Evolutionary conservation across 2,113 vertebrate genomes (phyloP), one percentile per base, ranked within the genome.

Genomic region (Hemichromis elongatus): DNA sequence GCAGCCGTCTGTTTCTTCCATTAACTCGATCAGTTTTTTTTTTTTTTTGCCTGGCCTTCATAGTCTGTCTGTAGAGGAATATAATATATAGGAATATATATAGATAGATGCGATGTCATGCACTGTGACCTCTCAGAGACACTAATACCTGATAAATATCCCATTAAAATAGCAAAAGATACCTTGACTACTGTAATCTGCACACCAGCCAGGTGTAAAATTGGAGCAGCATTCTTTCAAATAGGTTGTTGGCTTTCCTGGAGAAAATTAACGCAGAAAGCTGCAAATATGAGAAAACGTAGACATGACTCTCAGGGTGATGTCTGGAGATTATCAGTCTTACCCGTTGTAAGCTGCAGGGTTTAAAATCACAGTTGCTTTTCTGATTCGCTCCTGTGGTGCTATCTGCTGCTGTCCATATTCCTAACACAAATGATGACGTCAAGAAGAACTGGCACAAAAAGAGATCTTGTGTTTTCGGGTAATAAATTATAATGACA

Each of bases 161-260:
- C 6, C 7, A 33, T 0, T 6, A 14, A 57, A 40, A 52, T 21
- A 21, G 3, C 1, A 13, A 75, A 26, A 7, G 1, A 66, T 95
- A 99, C 99, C 98, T 98, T 99, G 52, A 99, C 95, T 4, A 99
- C 79, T 45, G 96, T 98, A 80, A 99, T 92, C 79, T 99, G 97
- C 90, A 99, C 94, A 68, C 99, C 99, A 92, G 98, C 97, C 66
- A 99, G 96, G 88, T 99, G 97, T 81, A 99, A 96, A 95, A 99
- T 97, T 2, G 99, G 99, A 53, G 98, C 98, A 80, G 97, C 98
- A 83, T 99, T 99, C 94, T 98, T 99, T 99, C 98, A 97, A 99
- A 99, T 40, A 99, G 96, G 24, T 73, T 97, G 91, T 96, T 97
- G 80, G 98, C 99, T 96, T 99, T 99, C 70, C 99, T 98, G 90